Conservation (phyloP, 2,113 vertebrate species). For the Poicephalus gulielmi region DNA sequence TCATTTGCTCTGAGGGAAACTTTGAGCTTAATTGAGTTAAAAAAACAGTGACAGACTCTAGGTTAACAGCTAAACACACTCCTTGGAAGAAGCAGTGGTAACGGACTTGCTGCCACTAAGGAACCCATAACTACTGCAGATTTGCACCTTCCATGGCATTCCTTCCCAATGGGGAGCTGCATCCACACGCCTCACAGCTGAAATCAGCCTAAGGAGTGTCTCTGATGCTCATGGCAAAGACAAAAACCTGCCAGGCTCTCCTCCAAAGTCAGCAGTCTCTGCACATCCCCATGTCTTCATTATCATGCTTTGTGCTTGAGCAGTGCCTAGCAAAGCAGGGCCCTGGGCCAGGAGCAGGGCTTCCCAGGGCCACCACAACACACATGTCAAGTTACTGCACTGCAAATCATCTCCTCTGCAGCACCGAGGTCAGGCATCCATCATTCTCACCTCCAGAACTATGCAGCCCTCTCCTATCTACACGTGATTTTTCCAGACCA, state of each 20-base stretch:
- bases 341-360: too few species aligned
- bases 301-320: neutral
- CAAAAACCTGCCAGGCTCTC: neutral
- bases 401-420: neutral
- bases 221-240: neutral
- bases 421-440: neutral
- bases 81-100: neutral
- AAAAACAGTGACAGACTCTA: neutral
- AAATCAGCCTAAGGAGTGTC: neutral
- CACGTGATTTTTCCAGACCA: neutral
- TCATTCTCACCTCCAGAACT: neutral
- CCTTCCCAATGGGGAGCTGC: neutral
- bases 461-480: neutral
- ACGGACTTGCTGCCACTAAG: neutral
- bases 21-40: neutral
- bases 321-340: neutral
- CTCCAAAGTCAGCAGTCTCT: neutral
- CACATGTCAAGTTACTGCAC: accelerated
- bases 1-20: neutral
- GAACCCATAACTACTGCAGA: neutral
- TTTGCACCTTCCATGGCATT: neutral
- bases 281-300: neutral
- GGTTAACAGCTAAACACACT: neutral
- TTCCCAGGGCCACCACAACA: neutral
- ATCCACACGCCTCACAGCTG: neutral